Percentiles rank a stretch among this genome's conserved stretches.
These are phyloP conservation scores for Macquaria australasica DNA, from an alignment of 2,113 vertebrate genomes.

Conservation along the genomic window DNA sequence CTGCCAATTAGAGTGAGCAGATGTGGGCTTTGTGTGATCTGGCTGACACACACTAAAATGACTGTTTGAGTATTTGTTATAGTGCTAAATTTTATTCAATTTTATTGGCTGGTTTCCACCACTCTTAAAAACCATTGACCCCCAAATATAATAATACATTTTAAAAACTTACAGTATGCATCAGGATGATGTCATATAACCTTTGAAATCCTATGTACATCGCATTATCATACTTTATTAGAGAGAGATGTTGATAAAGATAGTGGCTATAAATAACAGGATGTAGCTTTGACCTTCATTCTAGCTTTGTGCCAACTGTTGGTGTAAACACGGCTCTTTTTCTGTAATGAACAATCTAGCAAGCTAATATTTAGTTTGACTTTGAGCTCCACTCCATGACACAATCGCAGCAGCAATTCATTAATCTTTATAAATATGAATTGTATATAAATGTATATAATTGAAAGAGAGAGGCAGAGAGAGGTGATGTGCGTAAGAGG, in stretches of 20 bases:
- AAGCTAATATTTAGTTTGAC: slow-evolving; percentile 34
- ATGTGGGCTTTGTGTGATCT: slow-evolving; percentile 37
- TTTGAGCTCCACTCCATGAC: slow-evolving; percentile 3
- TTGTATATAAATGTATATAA: slow-evolving; percentile 1
- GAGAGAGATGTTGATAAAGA: slow-evolving; percentile 33
- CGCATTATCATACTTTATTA: slow-evolving; percentile 26
- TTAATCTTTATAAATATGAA: neutral
- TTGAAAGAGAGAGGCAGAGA: neutral
- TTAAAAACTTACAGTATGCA: neutral
- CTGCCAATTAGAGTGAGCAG: slow-evolving; percentile 58
- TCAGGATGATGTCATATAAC: neutral
- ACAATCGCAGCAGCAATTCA: slow-evolving; percentile 9
- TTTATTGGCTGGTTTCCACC: slow-evolving; percentile 11
- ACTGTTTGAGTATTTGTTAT: neutral
- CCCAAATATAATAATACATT: too few species aligned
- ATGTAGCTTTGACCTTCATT: slow-evolving; percentile 55
- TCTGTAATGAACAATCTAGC: slow-evolving; percentile 30
- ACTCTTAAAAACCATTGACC: neutral
- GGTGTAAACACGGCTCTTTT: slow-evolving; percentile 33
- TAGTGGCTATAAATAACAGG: slow-evolving; percentile 45
- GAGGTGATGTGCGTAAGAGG: neutral
- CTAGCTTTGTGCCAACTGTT: slow-evolving; percentile 32
- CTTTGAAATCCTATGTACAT: slow-evolving; percentile 9
- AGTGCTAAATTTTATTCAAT: neutral
- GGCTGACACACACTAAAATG: slow-evolving; percentile 30